A percentile compares a stretch with the other conserved stretches of the same genome.
phyloP scores from a whole-genome alignment of 2,888 invertebrate species.

The Tetheella fluctuosa region DNA sequence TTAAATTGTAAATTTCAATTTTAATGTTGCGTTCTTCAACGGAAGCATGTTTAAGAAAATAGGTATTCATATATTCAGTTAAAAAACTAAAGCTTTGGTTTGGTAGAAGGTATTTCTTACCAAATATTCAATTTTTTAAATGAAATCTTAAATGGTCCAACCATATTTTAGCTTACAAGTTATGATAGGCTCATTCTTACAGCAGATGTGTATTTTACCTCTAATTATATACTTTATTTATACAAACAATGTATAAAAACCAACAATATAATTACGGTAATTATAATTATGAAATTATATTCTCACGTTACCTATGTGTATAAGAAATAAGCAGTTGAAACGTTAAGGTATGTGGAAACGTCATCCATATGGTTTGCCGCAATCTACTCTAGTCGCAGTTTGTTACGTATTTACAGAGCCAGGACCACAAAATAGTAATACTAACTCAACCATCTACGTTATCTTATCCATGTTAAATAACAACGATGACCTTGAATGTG shows the following conservation, averaged over 20 bases:
- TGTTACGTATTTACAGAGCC: constrained; percentile 41
- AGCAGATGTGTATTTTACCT: neutral
- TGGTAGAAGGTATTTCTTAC: neutral
- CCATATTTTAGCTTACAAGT: no score
- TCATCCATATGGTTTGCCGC: constrained; percentile 36
- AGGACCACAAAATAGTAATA: neutral
- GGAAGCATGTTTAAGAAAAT: neutral
- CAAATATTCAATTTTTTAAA: no score
- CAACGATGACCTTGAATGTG: no score
- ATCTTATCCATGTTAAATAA: no score
- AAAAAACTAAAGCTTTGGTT: neutral
- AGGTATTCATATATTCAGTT: neutral
- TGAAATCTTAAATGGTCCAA: no score
- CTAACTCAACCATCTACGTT: neutral
- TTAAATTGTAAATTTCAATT: constrained; percentile 3
- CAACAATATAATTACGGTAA: neutral
- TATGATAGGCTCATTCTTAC: neutral
- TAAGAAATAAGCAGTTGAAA: constrained; percentile 23
- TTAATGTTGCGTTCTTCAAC: neutral
- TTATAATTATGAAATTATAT: neutral
- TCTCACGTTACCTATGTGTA: neutral
- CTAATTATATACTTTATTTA: no score
- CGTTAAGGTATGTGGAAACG: constrained; percentile 30
- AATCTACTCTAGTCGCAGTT: constrained; percentile 51
- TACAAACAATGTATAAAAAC: no score